Evolutionary conservation across 2,113 vertebrate species (phyloP), one percentile per base, ranked within the genome.

Genomic region (Amazona guildingii): DNA sequence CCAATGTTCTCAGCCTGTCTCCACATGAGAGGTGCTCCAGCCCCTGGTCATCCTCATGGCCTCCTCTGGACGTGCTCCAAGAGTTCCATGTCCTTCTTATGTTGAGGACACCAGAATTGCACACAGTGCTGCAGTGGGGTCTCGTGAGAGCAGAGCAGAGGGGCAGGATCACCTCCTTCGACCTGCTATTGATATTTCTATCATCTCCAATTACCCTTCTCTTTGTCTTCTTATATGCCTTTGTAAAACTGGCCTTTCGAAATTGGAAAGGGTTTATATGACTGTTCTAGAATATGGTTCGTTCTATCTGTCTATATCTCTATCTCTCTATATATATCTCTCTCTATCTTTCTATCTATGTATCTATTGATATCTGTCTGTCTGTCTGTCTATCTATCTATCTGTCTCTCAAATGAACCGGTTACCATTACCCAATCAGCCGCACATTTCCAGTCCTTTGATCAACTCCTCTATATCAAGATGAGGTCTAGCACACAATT

Each of bases 391-490:
- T 43, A 12, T 43, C 9, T 86, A 0, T 44, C 8, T 17, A 24
- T n/a, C 43, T 43, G 24, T n/a, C 48, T 57, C 66, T 78, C 6
- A 39, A 43, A 21, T 43, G 41, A 75, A 41, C 0, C 0, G 75
- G 25, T 59, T 17, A 4, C 2, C 2, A 33, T 79, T 92, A 52
- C 33, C 35, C 13, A 68, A 63, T 25, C 72, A 94, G 68, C n/a
- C 46, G 13, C 59, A 88, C 41, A 86, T 95, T 93, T 83, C 69
- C 68, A 61, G 41, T 83, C 70, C 76, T 94, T 96, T 94, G 88
- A 92, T 95, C 86, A 88, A 43, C 29, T 70, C 46, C 28, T 83
- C n/a, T 49, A 0, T 49, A 74, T 70, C 54, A 37, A 51, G 83
- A 63, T 81, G 68, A 88, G 77, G 51, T 63, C 54, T 88, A 88